A percentile compares a stretch with the other conserved stretches of the same genome.
Conservation (phyloP, 2,113 vertebrate genomes). For the Burhinus oedicnemus region DNA sequence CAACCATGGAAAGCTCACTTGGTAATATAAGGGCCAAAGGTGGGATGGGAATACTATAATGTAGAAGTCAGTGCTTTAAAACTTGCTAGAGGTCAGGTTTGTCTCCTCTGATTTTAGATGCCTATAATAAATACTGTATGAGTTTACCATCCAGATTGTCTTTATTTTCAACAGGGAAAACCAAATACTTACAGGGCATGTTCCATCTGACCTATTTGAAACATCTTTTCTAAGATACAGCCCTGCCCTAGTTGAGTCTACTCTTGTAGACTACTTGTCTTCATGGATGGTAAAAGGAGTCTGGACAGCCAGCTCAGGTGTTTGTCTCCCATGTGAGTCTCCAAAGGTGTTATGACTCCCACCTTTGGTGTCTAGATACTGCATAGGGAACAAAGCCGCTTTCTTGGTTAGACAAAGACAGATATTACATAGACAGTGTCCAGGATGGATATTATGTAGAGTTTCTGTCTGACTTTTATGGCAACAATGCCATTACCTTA, state of each 20-base stretch:
- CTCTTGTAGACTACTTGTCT: not conserved
- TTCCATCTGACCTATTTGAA: not conserved
- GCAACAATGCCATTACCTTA: not conserved
- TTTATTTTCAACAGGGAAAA: not conserved
- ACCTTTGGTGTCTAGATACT: not conserved
- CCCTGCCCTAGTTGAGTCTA: not conserved
- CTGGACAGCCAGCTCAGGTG: not conserved
- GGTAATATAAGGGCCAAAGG: not conserved
- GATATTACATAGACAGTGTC: not conserved
- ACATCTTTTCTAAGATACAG: not conserved
- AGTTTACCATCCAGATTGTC: not conserved
- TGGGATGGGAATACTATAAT: not conserved
- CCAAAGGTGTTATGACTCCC: not conserved
- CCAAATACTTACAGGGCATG: not conserved
- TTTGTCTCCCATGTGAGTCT: not conserved
- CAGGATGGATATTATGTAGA: too few relatives aligned
- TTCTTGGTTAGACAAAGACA: not conserved
- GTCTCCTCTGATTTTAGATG: not conserved
- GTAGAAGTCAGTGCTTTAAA: not conserved
- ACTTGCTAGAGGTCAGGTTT: not conserved
- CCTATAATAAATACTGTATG: not conserved
- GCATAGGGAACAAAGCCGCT: not conserved
- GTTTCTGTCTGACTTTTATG: not conserved
- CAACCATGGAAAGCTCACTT: not conserved
- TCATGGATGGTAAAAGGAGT: not conserved